Base-by-base conservation (phyloP, 2,113 vertebrate species). In the Callopanchax toddi region DNA sequence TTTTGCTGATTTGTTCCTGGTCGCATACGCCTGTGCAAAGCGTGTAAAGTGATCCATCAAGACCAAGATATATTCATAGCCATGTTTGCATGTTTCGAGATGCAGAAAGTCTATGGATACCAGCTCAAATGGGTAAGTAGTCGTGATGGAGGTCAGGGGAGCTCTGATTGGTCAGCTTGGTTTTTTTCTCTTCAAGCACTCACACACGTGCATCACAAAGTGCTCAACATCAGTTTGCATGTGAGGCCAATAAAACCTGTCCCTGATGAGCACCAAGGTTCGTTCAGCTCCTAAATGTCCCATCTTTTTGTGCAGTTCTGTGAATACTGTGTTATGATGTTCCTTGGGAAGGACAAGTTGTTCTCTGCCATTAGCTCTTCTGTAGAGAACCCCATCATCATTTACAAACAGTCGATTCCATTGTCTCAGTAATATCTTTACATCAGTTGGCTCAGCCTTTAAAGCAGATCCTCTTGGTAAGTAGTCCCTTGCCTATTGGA, bases 161-260 rank as follows among this genome's bases (percentile, higher is more conserved):
- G n/a, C n/a, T n/a, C n/a, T n/a, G n/a, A n/a, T n/a, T n/a, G n/a
- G n/a, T n/a, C n/a, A n/a, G n/a, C n/a, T n/a, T n/a, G n/a, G n/a
- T n/a, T n/a, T n/a, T n/a, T n/a, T n/a, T n/a, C n/a, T n/a, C n/a
- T n/a, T n/a, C n/a, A n/a, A n/a, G n/a, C n/a, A n/a, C n/a, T n/a
- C n/a, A n/a, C n/a, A n/a, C n/a, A n/a, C n/a, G n/a, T n/a, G n/a
- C n/a, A n/a, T n/a, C n/a, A n/a, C n/a, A n/a, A 60, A 66, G 4
- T 58, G 69, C 2, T 58, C 46, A 6, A 45, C 13, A 48, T 59
- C 39, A 6, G 10, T 65, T 26, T 59, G 39, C 39, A 64, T 65
- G 16, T 0, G 3, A 3, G 48, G 48, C 21, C 21, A 52, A 10
- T 13, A 68, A 4, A 68, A 68, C 6, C 55, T 26, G 29, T 57